A percentile compares a stretch with the other conserved stretches of the same genome.
phyloP scores from a whole-genome alignment of 1,140 invertebrate genomes.

The Pygmarrhopalites habei region DNA sequence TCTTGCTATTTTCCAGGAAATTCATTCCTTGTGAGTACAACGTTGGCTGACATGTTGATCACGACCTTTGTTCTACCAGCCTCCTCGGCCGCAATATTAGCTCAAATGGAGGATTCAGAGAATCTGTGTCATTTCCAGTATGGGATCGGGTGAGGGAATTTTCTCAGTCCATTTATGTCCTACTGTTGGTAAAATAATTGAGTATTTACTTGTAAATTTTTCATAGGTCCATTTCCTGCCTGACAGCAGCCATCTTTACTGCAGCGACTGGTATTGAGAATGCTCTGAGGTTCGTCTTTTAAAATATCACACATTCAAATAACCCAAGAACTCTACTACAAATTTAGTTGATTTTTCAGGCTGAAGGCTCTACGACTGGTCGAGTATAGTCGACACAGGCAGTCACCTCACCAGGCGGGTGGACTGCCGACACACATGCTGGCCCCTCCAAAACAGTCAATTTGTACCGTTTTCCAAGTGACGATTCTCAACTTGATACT shows the following conservation, averaged over 20 bases:
- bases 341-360: too few relatives aligned
- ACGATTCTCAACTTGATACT: constrained; percentile 34
- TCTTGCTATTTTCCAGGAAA: constrained; percentile 53
- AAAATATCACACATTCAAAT: too few relatives aligned
- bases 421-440: constrained; percentile 9
- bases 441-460: constrained; percentile 20
- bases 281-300: too few relatives aligned
- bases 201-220: too few relatives aligned
- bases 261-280: constrained; percentile 34
- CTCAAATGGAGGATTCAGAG: constrained; percentile 34
- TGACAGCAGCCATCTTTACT: constrained; percentile 37
- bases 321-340: too few relatives aligned
- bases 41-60: constrained; percentile 64
- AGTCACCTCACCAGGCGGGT: constrained; percentile 4
- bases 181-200: too few relatives aligned
- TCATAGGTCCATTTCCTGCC: constrained; percentile 32
- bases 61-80: constrained; percentile 64
- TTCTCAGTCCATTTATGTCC: too few relatives aligned
- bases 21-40: constrained; percentile 67
- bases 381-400: constrained; percentile 23
- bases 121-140: constrained; percentile 37
- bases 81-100: constrained; percentile 50
- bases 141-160: constrained; percentile 26
- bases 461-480: constrained; percentile 38
- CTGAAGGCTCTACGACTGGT: constrained; percentile 25